Conservation (phyloP, 2,888 invertebrate genomes). For the Pomacea canaliculata region DNA sequence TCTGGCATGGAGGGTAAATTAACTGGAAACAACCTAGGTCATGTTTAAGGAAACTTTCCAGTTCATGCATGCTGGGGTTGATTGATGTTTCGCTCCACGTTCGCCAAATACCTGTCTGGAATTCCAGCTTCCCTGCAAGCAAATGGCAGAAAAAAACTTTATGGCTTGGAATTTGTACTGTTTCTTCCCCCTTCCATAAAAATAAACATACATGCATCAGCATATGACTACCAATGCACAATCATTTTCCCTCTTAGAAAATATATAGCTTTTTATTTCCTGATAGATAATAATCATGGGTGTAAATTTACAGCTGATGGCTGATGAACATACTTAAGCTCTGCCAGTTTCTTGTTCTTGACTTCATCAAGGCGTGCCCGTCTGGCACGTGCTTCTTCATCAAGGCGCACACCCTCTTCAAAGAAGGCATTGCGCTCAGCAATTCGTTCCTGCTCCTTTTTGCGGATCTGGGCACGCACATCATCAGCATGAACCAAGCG, state of each 20-base stretch:
- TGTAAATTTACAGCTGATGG: too few species aligned
- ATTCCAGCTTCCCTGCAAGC: conserved; percentile 67
- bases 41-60: not conserved
- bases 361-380: conserved; percentile 66
- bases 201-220: not conserved
- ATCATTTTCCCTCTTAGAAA: too few species aligned
- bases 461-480: conserved; percentile 66
- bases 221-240: not conserved
- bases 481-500: conserved; percentile 61
- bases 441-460: conserved; percentile 67
- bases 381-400: conserved; percentile 66
- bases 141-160: conserved; percentile 10
- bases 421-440: conserved; percentile 68
- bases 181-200: not conserved
- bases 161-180: too few species aligned
- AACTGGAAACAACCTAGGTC: too few species aligned
- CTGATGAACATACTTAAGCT: conserved; percentile 60
- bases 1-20: not conserved
- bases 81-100: conserved; percentile 68
- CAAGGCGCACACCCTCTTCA: conserved; percentile 68
- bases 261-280: too few species aligned
- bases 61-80: conserved; percentile 56
- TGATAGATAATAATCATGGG: too few species aligned
- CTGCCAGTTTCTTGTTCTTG: conserved; percentile 68
- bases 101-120: conserved; percentile 69